phyloP scores from a whole-genome alignment of 2,113 vertebrate genomes.

The Origma solitaria region DNA sequence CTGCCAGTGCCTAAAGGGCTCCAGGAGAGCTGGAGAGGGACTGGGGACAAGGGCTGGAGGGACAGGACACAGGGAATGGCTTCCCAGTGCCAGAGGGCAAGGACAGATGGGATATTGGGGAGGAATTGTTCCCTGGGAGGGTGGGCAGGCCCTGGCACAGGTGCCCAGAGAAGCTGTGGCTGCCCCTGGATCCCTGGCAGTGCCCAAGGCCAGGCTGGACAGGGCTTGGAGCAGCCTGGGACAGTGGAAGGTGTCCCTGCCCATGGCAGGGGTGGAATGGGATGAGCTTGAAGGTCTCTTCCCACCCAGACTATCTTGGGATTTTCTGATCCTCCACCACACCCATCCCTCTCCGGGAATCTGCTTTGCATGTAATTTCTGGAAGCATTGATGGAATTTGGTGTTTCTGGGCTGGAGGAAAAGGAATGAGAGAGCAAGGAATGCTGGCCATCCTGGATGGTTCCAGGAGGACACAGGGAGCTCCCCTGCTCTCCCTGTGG shows the following conservation, averaged over 20 bases:
- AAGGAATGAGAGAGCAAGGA: not conserved
- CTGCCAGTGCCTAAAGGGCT: too few relatives aligned
- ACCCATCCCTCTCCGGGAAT: not conserved
- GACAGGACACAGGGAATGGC: too few relatives aligned
- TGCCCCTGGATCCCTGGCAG: not conserved
- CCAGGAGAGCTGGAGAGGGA: too few relatives aligned
- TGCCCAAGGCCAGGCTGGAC: accelerated
- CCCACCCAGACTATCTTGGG: too few relatives aligned
- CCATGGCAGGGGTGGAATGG: accelerated
- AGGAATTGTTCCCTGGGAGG: too few relatives aligned
- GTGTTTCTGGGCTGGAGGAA: not conserved
- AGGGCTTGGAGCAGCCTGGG: not conserved
- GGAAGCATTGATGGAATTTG: accelerated
- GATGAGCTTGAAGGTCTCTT: accelerated
- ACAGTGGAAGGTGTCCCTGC: not conserved
- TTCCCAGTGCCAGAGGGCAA: too few relatives aligned
- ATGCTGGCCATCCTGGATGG: accelerated
- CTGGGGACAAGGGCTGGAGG: too few relatives aligned
- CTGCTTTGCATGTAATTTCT: accelerated
- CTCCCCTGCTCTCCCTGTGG: not conserved
- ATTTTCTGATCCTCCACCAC: not conserved
- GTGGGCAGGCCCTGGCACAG: not conserved
- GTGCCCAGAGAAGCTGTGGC: not conserved
- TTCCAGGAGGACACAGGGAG: not conserved
- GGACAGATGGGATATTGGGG: too few relatives aligned